Conservation (phyloP, 2,888 invertebrate species). For the Apocheima hispidaria region DNA sequence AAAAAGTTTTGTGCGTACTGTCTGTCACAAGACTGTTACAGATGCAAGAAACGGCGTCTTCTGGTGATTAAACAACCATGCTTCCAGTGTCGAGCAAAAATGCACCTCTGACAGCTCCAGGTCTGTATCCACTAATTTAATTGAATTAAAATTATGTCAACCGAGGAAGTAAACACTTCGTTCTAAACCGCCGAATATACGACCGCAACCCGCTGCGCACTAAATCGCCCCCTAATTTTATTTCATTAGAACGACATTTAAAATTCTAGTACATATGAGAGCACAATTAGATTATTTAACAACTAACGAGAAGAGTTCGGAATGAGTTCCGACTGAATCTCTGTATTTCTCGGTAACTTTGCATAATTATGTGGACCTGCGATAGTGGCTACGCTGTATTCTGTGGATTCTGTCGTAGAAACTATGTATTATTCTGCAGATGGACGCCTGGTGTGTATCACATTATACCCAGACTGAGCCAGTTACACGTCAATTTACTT, state of each 20-base stretch:
- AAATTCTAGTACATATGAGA: constrained; percentile 72
- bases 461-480: constrained; percentile 44
- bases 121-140: too few species aligned
- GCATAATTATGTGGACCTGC: not conserved
- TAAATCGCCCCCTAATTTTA: constrained; percentile 78
- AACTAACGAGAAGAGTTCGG: constrained; percentile 53
- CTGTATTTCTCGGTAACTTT: constrained; percentile 39
- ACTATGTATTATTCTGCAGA: constrained; percentile 27
- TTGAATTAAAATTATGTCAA: too few species aligned
- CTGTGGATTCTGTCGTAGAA: constrained; percentile 6
- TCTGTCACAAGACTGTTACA: too few species aligned
- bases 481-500: constrained; percentile 49
- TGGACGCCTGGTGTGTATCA: constrained; percentile 44
- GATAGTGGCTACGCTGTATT: constrained; percentile 19
- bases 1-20: too few species aligned
- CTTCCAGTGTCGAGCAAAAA: too few species aligned
- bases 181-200: constrained; percentile 7
- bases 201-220: constrained; percentile 48
- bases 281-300: constrained; percentile 72
- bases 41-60: too few species aligned
- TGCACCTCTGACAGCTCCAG: too few species aligned
- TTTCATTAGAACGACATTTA: constrained; percentile 80
- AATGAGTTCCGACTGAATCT: constrained; percentile 57
- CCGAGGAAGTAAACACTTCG: too few species aligned
- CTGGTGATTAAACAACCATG: too few species aligned